Evolutionary conservation across 2,888 invertebrate genomes (phyloP), one percentile per base, ranked within the genome.

Genomic region (Dynastes maya): DNA sequence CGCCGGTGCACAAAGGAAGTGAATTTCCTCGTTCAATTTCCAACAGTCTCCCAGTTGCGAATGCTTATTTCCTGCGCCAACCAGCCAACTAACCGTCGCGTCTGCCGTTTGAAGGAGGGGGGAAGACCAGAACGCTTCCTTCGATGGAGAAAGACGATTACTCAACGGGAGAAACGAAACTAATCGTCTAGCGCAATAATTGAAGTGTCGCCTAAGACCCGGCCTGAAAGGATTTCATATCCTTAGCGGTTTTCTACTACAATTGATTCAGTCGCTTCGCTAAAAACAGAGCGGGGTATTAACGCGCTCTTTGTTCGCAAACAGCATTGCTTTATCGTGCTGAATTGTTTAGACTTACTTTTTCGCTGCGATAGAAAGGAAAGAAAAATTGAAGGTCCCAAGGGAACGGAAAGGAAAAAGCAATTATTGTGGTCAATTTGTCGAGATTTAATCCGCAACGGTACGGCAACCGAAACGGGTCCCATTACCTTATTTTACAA

Each of bases 161-260:
- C 68, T 68, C 68, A 68, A 27, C 51, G 27, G 27, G 63, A 68
- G 68, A 68, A 68, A 68, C 68, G 68, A 68, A 68, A 68, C 68
- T 68, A 68, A 68, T 68, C 68, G 68, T 51, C 68, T 27, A 51
- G 51, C 68, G 51, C 51, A 68, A 68, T 68, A 68, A 68, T 68
- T 68, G 68, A 68, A 68, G 68, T 68, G 68, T 51, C 68, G 51
- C 27, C 68, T 68, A 68, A 68, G 68, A 68, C 51, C 51, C 51
- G 29, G 29, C 68, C 32, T 51, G 68, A 68, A 68, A 68, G 68
- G 68, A 68, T 68, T 68, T 68, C 68, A 68, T 68, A 68, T 68
- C 68, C 68, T 68, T 68, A 68, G 68, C 68, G 68, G 68, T 68
- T 68, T 68, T 68, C 68, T 68, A 51, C 68, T 68, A 68, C 68